Conservation (phyloP, 2,888 invertebrate species). For the Patella ulyssiponensis region DNA sequence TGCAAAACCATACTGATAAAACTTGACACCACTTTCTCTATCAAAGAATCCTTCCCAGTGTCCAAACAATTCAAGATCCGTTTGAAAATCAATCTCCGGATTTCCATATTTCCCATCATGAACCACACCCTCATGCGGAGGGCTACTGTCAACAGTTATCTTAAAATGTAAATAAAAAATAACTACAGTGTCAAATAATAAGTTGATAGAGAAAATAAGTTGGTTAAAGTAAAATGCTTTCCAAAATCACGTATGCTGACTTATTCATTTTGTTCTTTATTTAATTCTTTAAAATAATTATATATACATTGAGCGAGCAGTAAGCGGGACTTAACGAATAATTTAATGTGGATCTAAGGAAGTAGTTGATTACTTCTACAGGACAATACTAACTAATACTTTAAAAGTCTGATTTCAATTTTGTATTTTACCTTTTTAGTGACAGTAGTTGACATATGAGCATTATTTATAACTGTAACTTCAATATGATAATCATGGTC, state of each 20-base stretch:
- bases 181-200: too few relatives aligned
- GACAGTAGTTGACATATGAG: conserved; percentile 38
- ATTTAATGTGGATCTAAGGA: too few relatives aligned
- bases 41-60: conserved; percentile 61
- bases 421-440: conserved; percentile 39
- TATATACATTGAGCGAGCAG: too few relatives aligned
- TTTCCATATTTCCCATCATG: conserved; percentile 46
- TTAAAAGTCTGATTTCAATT: not conserved
- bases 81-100: conserved; percentile 53
- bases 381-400: not conserved
- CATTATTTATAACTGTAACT: conserved; percentile 47
- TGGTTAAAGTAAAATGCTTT: too few relatives aligned
- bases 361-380: not conserved
- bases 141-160: conserved; percentile 56
- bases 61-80: conserved; percentile 34
- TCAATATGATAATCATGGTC: conserved; percentile 52
- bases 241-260: too few relatives aligned
- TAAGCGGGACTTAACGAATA: not conserved
- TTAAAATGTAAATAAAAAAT: conserved; percentile 19
- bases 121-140: conserved; percentile 51
- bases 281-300: too few relatives aligned
- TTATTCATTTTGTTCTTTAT: too few relatives aligned
- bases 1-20: conserved; percentile 48
- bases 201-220: too few relatives aligned
- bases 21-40: conserved; percentile 52